Evolutionary conservation across 2,888 invertebrate genomes (phyloP), one percentile per base, ranked within the genome.

Genomic region (Phalera bucephala): DNA sequence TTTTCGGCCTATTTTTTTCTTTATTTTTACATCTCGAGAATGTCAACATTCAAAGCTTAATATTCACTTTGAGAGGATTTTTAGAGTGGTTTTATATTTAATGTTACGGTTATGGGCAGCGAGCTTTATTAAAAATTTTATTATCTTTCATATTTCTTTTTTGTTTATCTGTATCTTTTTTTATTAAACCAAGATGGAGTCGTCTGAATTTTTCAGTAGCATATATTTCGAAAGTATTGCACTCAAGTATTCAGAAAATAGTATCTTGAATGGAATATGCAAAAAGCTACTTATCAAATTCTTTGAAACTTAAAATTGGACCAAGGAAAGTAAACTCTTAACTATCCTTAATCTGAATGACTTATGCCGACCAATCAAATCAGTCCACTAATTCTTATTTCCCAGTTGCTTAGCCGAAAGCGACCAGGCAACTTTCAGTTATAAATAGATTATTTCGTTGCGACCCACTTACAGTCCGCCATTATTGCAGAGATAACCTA

Each of bases 401-500:
- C 35, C 7, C 20, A 29, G 52, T 55, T 55, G 30, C 49, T 46
- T 40, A 45, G 44, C 41, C 30, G 13, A 45, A 49, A 46, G 28
- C 34, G 29, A 42, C 31, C 33, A 28, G 35, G 36, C 35, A 29
- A 28, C 36, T 40, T 31, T 19, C 13, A 25, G 36, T 46, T 51
- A 53, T 57, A 38, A 51, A 55, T 55, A 51, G 47, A 44, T 49
- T 42, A 52, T 55, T 51, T 46, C 43, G 33, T 47, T 40, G 32
- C 41, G 49, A 44, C 60, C 55, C 36, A 62, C 51, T 56, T 57
- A 20, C 19, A 20, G 19, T 38, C 38, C 29, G 40, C 46, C 42
- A 50, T 40, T 41, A 48, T 45, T 36, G 43, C 31, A 33, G 62
- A 64, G 65, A 65, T 65, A 66, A 66, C 60, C 64, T 54, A 51